A percentile compares a stretch with the other conserved stretches of the same genome.
phyloP scores from a whole-genome alignment of 2,113 vertebrate species.

The Rynchops niger region DNA sequence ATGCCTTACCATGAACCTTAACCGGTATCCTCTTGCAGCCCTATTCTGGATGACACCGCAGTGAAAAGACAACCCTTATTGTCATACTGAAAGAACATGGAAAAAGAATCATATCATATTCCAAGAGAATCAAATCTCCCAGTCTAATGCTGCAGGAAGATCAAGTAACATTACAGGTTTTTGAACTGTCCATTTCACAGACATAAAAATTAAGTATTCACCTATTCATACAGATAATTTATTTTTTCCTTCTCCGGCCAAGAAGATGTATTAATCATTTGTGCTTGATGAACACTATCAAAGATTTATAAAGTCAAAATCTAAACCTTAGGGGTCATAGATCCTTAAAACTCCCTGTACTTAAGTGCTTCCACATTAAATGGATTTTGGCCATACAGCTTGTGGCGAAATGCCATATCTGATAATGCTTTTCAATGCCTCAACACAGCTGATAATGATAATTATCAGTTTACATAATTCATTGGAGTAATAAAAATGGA shows the following conservation, averaged over 20 bases:
- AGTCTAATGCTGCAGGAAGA: background rate
- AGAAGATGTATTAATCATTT: background rate
- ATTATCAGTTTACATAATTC: background rate
- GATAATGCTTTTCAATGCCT: background rate
- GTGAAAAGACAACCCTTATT: background rate
- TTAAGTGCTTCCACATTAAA: background rate
- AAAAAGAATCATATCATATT: background rate
- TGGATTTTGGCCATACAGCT: background rate
- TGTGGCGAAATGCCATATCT: background rate
- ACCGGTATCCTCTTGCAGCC: background rate
- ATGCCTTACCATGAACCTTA: background rate
- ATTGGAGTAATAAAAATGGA: background rate
- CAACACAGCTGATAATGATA: background rate
- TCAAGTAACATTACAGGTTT: background rate
- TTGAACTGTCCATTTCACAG: background rate
- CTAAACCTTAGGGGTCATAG: background rate
- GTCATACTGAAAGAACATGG: background rate
- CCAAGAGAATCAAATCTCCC: background rate
- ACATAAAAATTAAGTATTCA: background rate
- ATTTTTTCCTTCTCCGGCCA: background rate
- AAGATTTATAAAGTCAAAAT: background rate
- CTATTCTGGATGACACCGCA: background rate
- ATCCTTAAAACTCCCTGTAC: background rate
- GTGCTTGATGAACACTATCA: background rate
- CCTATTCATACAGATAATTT: background rate